Evolutionary conservation across 2,888 invertebrate species (phyloP).

Genomic region (Cephus sareptanus): DNA sequence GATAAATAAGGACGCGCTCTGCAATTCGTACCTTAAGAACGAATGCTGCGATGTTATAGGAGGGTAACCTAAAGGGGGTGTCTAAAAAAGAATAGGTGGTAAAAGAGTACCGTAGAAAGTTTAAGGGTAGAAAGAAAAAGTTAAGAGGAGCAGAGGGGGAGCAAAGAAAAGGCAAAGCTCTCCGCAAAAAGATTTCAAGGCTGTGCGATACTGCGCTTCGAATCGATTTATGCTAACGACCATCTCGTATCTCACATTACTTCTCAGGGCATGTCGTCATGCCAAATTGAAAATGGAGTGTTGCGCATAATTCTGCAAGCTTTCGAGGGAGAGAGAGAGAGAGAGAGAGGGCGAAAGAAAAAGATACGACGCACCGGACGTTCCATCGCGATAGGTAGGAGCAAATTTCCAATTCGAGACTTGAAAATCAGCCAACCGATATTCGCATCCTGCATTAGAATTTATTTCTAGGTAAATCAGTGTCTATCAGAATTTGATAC

Average conservation of each 20-base stretch:
- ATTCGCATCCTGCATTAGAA: not conserved
- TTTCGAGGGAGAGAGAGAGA: not conserved
- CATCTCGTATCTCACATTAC: not conserved
- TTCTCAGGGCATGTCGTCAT: not conserved
- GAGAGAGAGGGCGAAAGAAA: not conserved
- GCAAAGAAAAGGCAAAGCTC: not conserved
- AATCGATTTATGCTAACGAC: slow-evolving; percentile 4
- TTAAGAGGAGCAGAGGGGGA: not conserved
- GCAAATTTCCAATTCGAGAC: not conserved
- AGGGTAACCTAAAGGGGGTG: not conserved
- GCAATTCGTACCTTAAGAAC: slow-evolving; percentile 14
- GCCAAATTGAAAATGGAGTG: not conserved
- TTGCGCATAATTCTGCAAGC: not conserved
- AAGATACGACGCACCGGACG: not conserved
- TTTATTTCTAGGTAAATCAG: not conserved
- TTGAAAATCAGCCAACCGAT: not conserved
- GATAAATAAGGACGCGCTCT: slow-evolving; percentile 20
- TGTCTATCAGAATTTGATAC: not conserved
- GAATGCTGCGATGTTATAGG: not conserved
- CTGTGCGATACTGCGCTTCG: not conserved
- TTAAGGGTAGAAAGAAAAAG: not conserved
- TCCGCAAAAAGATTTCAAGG: not conserved
- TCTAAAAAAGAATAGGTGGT: not conserved
- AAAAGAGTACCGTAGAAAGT: not conserved
- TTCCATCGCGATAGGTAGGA: not conserved